Conservation (phyloP, 2,888 invertebrate genomes). For the Heliconius cydno region DNA sequence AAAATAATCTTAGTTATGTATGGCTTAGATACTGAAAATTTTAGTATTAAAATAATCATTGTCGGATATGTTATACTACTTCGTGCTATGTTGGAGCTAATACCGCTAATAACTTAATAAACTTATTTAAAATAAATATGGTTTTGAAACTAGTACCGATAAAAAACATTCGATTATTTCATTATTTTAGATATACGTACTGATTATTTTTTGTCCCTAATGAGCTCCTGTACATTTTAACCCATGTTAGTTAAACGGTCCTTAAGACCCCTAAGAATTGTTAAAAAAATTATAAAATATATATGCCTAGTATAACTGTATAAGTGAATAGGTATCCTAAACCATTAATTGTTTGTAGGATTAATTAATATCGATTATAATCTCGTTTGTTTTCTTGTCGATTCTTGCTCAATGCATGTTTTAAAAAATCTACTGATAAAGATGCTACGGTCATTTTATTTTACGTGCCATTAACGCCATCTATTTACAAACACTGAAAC, state of each 20-base stretch:
- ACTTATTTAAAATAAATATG: background rate
- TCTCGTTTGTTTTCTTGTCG: too few species aligned
- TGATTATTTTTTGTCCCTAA: too few species aligned
- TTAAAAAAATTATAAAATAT: background rate
- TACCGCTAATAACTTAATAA: background rate
- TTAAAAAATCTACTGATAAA: background rate
- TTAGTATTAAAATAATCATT: background rate
- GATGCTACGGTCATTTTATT: background rate
- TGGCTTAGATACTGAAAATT: background rate
- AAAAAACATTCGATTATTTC: too few species aligned
- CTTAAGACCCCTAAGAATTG: background rate
- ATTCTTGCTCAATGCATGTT: background rate
- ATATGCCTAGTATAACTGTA: background rate
- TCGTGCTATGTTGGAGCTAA: background rate
- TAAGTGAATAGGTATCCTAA: background rate
- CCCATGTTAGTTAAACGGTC: too few species aligned
- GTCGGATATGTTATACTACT: background rate
- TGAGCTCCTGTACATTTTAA: too few species aligned
- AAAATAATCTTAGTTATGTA: background rate
- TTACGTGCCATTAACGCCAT: slow-evolving; percentile 22
- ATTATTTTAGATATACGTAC: too few species aligned
- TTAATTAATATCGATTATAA: background rate
- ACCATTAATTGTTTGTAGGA: background rate
- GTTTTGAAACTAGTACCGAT: background rate
- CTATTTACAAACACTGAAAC: slow-evolving; percentile 8